Percentiles rank a stretch among this genome's conserved stretches.
These are phyloP conservation scores for Leiothrix lutea DNA, from an alignment of 2,113 vertebrate species.

Conservation along the genomic window DNA sequence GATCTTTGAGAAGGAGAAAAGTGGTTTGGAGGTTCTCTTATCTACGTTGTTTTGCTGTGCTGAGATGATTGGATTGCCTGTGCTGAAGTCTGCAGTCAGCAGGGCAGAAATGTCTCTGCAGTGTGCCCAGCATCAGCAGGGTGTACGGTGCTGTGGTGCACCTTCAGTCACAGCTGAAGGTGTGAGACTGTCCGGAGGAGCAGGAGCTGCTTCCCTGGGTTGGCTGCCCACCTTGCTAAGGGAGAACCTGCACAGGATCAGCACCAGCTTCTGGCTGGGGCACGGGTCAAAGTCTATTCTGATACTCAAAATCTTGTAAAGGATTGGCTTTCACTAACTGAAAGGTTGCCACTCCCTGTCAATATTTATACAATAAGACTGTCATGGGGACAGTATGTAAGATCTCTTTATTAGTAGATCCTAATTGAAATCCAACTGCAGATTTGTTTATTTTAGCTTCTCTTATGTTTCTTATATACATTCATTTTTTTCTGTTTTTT, in stretches of 20 bases:
- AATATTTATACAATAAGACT: conserved; percentile 20
- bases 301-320: neutral
- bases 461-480: neutral
- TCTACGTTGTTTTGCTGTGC: neutral
- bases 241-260: neutral
- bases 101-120: neutral
- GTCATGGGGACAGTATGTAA: neutral
- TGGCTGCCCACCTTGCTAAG: neutral
- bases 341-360: conserved; percentile 29
- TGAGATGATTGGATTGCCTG: neutral
- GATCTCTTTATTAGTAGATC: neutral
- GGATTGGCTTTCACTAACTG: neutral
- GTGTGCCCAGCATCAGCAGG: neutral
- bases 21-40: neutral
- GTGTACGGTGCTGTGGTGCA: neutral
- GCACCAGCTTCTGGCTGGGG: neutral
- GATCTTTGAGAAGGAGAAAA: neutral
- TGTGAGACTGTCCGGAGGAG: neutral
- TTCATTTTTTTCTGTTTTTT: neutral
- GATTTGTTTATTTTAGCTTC: neutral
- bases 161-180: neutral
- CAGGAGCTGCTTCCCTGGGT: neutral
- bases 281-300: conserved; percentile 17
- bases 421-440: neutral
- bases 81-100: neutral